Percentiles rank a stretch among this genome's conserved stretches.
Conservation (phyloP, 2,888 invertebrate species). For the Pteria penguin region DNA sequence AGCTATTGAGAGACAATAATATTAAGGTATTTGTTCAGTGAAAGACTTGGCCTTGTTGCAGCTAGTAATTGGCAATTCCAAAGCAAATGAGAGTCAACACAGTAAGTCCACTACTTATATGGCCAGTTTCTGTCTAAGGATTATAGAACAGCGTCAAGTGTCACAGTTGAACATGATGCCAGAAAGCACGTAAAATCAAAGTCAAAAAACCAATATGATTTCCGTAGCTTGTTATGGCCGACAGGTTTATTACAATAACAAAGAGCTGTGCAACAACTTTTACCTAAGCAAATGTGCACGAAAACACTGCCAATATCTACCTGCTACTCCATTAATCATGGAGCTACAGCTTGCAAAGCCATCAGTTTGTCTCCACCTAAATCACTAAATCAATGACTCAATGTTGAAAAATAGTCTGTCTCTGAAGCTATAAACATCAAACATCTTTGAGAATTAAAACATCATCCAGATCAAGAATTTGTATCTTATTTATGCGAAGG, state of each 20-base stretch:
- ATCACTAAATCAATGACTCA: too few species aligned
- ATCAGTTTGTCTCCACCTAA: too few species aligned
- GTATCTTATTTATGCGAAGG: slow-evolving; percentile 15
- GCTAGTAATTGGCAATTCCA: slow-evolving; percentile 14
- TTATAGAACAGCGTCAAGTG: too few species aligned
- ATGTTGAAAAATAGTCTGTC: too few species aligned
- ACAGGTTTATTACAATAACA: background rate
- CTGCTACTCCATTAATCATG: background rate
- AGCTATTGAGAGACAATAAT: slow-evolving; percentile 5
- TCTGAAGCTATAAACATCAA: background rate
- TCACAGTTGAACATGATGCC: too few species aligned
- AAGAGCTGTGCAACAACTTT: background rate
- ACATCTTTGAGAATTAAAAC: background rate
- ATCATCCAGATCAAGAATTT: slow-evolving; percentile 4
- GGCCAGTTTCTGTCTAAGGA: slow-evolving; percentile 12
- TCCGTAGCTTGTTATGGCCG: background rate
- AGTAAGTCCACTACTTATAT: slow-evolving; percentile 9
- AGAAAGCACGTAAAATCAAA: background rate
- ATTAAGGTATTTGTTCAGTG: slow-evolving; percentile 33
- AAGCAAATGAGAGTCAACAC: slow-evolving; percentile 1
- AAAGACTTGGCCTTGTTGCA: slow-evolving; percentile 20
- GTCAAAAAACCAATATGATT: background rate
- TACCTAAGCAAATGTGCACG: background rate
- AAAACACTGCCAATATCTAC: background rate
- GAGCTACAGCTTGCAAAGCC: background rate